These are phyloP conservation scores for Nipponacmea schrenckii DNA, from an alignment of 2,888 invertebrate species.

Conservation along the genomic window DNA sequence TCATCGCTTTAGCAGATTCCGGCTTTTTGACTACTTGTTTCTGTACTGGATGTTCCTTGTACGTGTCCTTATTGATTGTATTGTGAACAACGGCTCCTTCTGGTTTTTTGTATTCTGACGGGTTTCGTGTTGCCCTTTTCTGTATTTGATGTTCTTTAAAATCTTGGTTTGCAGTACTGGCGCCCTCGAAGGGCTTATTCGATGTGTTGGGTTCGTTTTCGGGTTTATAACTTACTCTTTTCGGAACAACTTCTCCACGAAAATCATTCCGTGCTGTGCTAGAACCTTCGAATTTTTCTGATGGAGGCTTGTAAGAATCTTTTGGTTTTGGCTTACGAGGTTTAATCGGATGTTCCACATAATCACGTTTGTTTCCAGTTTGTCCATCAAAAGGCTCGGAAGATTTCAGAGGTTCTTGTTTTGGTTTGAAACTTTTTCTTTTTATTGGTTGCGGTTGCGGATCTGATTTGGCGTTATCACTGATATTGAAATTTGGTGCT, in stretches of 20 bases:
- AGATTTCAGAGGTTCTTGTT: not conserved
- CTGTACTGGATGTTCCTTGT: constrained; percentile 47
- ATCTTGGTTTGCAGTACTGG: constrained; percentile 37
- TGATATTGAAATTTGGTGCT: not conserved
- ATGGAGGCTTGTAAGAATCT: constrained; percentile 38
- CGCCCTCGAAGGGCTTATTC: constrained; percentile 52
- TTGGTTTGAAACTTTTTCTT: not conserved
- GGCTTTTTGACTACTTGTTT: constrained; percentile 28
- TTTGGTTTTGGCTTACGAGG: constrained; percentile 20
- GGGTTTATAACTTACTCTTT: constrained; percentile 37
- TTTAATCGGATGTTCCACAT: constrained; percentile 22
- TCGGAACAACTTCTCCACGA: constrained; percentile 32
- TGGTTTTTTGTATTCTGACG: constrained; percentile 54
- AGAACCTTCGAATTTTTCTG: constrained; percentile 52
- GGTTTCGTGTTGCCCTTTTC: constrained; percentile 45
- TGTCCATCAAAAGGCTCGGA: not conserved
- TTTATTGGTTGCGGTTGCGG: not conserved
- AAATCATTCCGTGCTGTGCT: constrained; percentile 53
- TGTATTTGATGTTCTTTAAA: constrained; percentile 36
- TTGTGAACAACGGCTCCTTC: constrained; percentile 58
- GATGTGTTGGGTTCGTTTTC: not conserved
- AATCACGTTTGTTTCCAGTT: constrained; percentile 23
- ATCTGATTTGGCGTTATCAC: no score
- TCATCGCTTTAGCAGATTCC: constrained; percentile 10
- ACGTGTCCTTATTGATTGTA: constrained; percentile 63